Evolutionary conservation across 2,113 vertebrate genomes (phyloP).

Genomic region (Motacilla alba): DNA sequence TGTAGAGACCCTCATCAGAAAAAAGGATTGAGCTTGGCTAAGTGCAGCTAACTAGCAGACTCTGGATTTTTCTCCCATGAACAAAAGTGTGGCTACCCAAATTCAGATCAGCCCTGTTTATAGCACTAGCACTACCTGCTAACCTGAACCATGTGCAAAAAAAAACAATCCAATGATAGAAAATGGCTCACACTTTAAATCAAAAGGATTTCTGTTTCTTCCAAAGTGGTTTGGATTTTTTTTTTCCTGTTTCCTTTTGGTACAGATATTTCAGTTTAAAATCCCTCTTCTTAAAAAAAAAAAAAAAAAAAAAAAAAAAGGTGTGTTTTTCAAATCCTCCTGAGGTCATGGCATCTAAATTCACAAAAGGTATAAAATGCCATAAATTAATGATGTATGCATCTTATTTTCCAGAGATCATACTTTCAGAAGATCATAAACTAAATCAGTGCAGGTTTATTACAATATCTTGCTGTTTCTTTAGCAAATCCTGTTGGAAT

Average conservation of each 20-base stretch:
- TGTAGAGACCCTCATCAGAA: neutral
- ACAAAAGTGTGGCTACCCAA: neutral
- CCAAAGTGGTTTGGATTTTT: accelerated
- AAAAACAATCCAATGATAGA: neutral
- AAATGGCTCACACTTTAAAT: neutral
- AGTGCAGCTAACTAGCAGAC: neutral
- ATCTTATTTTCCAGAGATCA: neutral
- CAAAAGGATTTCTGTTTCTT: neutral
- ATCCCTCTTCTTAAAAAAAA: neutral
- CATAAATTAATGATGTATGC: neutral
- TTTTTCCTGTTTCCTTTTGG: neutral
- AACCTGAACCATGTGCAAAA: neutral
- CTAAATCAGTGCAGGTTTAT: neutral
- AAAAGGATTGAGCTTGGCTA: neutral
- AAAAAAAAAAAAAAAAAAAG: neutral
- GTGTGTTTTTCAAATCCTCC: neutral
- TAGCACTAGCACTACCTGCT: neutral
- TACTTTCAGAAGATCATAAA: neutral
- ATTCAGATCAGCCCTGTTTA: neutral
- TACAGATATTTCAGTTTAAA: neutral
- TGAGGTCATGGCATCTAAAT: neutral
- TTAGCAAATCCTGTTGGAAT: neutral
- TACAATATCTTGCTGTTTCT: neutral
- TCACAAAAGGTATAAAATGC: neutral
- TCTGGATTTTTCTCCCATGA: neutral